Percentiles rank a stretch among this genome's conserved stretches.
Conservation (phyloP, 2,113 vertebrate species). For the Euleptes europaea region DNA sequence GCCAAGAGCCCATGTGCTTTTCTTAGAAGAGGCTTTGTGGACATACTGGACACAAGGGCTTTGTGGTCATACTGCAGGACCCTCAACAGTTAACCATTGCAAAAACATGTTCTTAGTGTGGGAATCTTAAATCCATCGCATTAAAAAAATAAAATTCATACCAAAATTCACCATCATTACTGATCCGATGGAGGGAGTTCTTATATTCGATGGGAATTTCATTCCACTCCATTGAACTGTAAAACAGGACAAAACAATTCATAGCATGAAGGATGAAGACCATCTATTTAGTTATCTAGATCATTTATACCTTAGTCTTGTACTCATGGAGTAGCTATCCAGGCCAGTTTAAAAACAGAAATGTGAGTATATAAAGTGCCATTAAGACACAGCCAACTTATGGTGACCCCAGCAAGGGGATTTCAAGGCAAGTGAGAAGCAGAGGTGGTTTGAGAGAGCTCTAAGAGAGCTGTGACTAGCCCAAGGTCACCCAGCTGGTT, state of each 20-base stretch:
- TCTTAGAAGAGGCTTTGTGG: neutral
- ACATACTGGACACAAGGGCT: neutral
- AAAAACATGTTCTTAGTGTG: neutral
- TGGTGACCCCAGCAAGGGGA: no score
- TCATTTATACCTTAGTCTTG: neutral
- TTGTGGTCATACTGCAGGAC: neutral
- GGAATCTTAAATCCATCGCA: accelerated
- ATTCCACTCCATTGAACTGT: constrained; percentile 73
- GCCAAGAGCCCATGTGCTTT: neutral
- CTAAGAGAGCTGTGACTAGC: no score
- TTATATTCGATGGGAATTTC: constrained; percentile 26
- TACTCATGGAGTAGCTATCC: no score
- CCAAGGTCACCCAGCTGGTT: no score
- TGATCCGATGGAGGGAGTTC: constrained; percentile 53
- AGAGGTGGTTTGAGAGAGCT: no score
- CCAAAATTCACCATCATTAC: constrained; percentile 79
- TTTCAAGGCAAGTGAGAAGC: no score
- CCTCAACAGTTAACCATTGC: neutral
- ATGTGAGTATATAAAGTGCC: no score
- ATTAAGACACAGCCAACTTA: no score
- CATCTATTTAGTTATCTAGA: neutral
- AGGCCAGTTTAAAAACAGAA: no score
- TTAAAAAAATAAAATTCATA: constrained; percentile 37
- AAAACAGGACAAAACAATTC: constrained; percentile 14
- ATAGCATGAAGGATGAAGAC: neutral